Base-by-base conservation (phyloP, 1,140 invertebrate genomes). In the Brachionus calyciflorus region DNA sequence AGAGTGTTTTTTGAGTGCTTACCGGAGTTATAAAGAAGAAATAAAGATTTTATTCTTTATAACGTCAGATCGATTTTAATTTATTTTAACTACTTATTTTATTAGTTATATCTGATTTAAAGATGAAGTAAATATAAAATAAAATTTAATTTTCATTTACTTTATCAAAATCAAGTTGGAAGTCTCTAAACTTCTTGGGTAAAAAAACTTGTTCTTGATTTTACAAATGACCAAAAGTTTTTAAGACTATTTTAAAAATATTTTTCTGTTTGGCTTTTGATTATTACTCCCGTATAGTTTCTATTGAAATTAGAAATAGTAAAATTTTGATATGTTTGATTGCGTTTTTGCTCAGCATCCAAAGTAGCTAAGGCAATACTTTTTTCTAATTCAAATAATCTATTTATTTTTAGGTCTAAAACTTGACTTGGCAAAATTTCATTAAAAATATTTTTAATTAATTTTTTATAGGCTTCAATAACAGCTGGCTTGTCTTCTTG, bases 221-320 rank as follows among this genome's bases (percentile, higher is more conserved):
- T 49, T 10, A 73, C 30, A 51, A 73, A 73, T 37, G 69, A 73
- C 69, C 69, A 73, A 33, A 48, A 48, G n/a, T n/a, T n/a, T n/a
- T n/a, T n/a, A 26, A 19, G 49, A 19, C 3, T 19, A 19, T 51
- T 12, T 5, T 4, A 12, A 5, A 3, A 19, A 51, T 17, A 24
- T 48, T 21, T 41, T 28, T 68, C 2, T n/a, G 19, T 14, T 7
- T 65, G 24, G 14, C 17, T 26, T 44, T 10, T 17, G 33, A 33
- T 19, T 41, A 37, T 28, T 46, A 48, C 48, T 2, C 65, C 65
- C 19, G 30, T 33, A 37, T 60, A 60, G 9, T 60, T 30, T 7
- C n/a, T 37, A 28, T 65, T 44, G 19, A 65, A 73, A 0, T 73
- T 33, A 24, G 5, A 24, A 9, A 73, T 49, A 14, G 69, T 53